A percentile compares a stretch with the other conserved stretches of the same genome.
Conservation (phyloP, 2,888 invertebrate genomes). For the Liodrosophila aerea region DNA sequence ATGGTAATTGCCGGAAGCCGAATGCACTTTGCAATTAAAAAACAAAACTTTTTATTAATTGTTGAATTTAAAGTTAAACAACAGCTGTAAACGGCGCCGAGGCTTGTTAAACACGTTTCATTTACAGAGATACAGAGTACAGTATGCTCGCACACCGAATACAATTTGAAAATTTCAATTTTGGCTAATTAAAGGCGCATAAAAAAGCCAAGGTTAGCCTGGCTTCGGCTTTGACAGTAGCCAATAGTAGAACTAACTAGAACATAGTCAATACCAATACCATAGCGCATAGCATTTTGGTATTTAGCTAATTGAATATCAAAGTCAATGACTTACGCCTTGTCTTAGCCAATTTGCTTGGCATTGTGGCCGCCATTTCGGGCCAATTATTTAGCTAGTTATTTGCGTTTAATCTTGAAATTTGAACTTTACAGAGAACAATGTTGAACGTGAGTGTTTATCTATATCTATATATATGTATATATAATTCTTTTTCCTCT, state of each 20-base stretch:
- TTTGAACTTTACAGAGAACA: slow-evolving; percentile 60
- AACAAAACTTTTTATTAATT: slow-evolving; percentile 65
- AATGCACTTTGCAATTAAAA: slow-evolving; percentile 74
- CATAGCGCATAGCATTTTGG: slow-evolving; percentile 46
- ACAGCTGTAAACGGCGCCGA: slow-evolving; percentile 40
- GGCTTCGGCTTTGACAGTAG: slow-evolving; percentile 72
- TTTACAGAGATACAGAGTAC: slow-evolving; percentile 41
- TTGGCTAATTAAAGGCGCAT: slow-evolving; percentile 77
- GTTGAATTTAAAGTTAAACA: slow-evolving; percentile 33
- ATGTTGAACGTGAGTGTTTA: slow-evolving; percentile 22
- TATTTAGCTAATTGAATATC: slow-evolving; percentile 75
- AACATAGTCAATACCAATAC: slow-evolving; percentile 45
- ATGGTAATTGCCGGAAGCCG: slow-evolving; percentile 71
- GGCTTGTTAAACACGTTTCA: slow-evolving; percentile 63
- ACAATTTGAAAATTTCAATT: slow-evolving; percentile 58
- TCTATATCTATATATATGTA: slow-evolving; percentile 20
- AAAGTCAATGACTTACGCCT: slow-evolving; percentile 78
- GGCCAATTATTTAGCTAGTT: slow-evolving; percentile 65
- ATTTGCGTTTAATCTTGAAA: slow-evolving; percentile 55
- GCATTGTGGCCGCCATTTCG: slow-evolving; percentile 68
- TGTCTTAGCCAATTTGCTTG: slow-evolving; percentile 61
- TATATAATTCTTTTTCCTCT: slow-evolving; percentile 4
- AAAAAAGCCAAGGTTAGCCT: slow-evolving; percentile 64
- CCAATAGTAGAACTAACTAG: slow-evolving; percentile 65
- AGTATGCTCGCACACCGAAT: slow-evolving; percentile 16